Evolutionary conservation across 2,888 invertebrate genomes (phyloP).

Genomic region (Acanthacorydalis orientalis): DNA sequence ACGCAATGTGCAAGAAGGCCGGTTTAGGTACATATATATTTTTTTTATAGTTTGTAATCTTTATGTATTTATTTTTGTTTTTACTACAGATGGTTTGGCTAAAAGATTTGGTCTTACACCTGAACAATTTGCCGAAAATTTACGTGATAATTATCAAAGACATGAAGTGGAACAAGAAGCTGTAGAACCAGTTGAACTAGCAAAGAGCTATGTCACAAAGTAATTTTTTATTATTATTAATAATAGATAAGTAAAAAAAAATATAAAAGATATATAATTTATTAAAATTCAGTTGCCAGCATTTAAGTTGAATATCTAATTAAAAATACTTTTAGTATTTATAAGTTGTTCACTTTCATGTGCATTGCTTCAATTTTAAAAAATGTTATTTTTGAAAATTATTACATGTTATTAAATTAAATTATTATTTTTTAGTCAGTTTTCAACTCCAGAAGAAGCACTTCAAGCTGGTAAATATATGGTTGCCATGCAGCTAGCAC

Average conservation of each 20-base stretch:
- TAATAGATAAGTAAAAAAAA: neutral
- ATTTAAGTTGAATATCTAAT: no score
- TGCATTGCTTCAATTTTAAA: neutral
- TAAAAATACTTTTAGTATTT: no score
- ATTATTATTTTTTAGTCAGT: constrained; percentile 29
- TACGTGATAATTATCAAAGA: constrained; percentile 86
- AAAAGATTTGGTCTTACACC: constrained; percentile 86
- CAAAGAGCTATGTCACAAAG: constrained; percentile 54
- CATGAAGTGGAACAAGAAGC: constrained; percentile 90
- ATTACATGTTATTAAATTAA: neutral
- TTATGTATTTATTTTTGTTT: constrained; percentile 4
- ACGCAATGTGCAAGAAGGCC: constrained; percentile 71
- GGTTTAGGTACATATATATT: constrained; percentile 43
- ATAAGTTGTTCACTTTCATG: no score
- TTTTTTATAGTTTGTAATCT: neutral
- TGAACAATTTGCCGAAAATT: constrained; percentile 90
- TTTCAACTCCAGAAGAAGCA: constrained; percentile 61
- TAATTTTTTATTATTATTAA: constrained; percentile 14
- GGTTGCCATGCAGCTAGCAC: constrained; percentile 84
- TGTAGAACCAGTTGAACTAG: constrained; percentile 66
- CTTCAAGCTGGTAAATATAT: constrained; percentile 83
- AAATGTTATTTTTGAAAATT: no score
- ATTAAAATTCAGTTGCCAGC: neutral
- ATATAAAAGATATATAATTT: no score
- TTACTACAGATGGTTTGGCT: constrained; percentile 50